Evolutionary conservation across 1,140 invertebrate species (phyloP).

Genomic region (Aphidius ervi): DNA sequence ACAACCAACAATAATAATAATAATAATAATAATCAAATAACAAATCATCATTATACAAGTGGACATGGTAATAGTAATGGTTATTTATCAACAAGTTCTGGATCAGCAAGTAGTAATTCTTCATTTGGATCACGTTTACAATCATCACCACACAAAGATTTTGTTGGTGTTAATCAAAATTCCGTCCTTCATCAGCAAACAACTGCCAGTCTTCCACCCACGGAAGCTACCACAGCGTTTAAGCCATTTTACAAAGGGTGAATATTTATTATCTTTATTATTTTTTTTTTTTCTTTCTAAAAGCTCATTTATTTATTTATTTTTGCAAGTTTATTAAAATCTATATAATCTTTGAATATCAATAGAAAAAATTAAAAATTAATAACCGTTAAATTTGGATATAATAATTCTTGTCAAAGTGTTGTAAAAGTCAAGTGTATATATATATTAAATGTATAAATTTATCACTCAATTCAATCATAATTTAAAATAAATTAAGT

Average conservation of each 20-base stretch:
- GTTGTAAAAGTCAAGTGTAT: too few species aligned
- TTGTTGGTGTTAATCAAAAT: slow-evolving; percentile 44
- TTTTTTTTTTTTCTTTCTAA: not conserved
- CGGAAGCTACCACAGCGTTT: slow-evolving; percentile 66
- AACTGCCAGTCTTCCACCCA: slow-evolving; percentile 46
- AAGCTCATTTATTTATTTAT: not conserved
- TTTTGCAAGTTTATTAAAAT: not conserved
- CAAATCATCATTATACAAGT: slow-evolving; percentile 47
- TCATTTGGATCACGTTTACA: slow-evolving; percentile 53
- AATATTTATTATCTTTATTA: slow-evolving; percentile 32
- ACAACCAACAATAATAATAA: slow-evolving; percentile 33
- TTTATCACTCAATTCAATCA: not conserved
- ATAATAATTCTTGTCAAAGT: too few species aligned
- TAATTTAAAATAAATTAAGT: slow-evolving; percentile 30
- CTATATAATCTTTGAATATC: not conserved
- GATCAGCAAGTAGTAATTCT: slow-evolving; percentile 51
- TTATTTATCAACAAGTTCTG: slow-evolving; percentile 55
- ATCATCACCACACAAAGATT: slow-evolving; percentile 60
- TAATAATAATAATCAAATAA: slow-evolving; percentile 22
- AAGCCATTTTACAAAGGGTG: slow-evolving; percentile 87
- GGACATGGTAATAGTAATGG: slow-evolving; percentile 51
- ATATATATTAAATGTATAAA: slow-evolving; percentile 1
- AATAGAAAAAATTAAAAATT: not conserved
- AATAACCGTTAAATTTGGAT: not conserved
- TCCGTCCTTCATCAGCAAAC: slow-evolving; percentile 50